Conservation (phyloP, 2,888 invertebrate species). For the Incurvaria masculella region DNA sequence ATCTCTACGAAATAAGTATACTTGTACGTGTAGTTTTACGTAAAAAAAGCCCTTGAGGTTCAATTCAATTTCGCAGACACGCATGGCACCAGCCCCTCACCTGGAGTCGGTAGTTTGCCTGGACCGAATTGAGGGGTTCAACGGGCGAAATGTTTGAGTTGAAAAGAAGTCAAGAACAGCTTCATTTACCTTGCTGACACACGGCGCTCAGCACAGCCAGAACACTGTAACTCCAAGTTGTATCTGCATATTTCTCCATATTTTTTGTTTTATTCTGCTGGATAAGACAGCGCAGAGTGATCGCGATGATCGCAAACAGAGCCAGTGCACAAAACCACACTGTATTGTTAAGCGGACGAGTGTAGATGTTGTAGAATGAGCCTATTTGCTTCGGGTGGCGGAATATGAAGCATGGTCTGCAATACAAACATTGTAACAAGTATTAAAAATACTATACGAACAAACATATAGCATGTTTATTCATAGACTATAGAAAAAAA, state of each 20-base stretch:
- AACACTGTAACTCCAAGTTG: constrained; percentile 40
- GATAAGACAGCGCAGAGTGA: constrained; percentile 25
- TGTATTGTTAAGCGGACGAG: constrained; percentile 55
- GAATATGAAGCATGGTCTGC: constrained; percentile 63
- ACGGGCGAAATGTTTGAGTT: too few relatives aligned
- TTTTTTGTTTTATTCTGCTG: constrained; percentile 19
- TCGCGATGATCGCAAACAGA: constrained; percentile 26
- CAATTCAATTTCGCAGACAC: too few relatives aligned
- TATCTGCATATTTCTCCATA: constrained; percentile 26
- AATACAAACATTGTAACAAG: constrained; percentile 12
- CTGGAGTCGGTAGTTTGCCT: too few relatives aligned
- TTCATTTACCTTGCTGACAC: constrained; percentile 51
- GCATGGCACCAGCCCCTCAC: too few relatives aligned
- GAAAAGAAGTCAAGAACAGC: too few relatives aligned
- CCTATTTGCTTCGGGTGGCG: constrained; percentile 62
- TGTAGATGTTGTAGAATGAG: constrained; percentile 59
- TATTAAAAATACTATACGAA: too few relatives aligned
- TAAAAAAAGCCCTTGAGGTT: too few relatives aligned
- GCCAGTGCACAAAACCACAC: constrained; percentile 56
- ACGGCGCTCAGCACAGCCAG: constrained; percentile 43
- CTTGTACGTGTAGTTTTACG: too few relatives aligned
- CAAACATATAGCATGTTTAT: too few relatives aligned
- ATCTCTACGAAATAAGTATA: too few relatives aligned
- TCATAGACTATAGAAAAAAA: too few relatives aligned
- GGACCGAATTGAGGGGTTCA: too few relatives aligned